phyloP scores from a whole-genome alignment of 2,888 invertebrate genomes.

The Hesperia comma region DNA sequence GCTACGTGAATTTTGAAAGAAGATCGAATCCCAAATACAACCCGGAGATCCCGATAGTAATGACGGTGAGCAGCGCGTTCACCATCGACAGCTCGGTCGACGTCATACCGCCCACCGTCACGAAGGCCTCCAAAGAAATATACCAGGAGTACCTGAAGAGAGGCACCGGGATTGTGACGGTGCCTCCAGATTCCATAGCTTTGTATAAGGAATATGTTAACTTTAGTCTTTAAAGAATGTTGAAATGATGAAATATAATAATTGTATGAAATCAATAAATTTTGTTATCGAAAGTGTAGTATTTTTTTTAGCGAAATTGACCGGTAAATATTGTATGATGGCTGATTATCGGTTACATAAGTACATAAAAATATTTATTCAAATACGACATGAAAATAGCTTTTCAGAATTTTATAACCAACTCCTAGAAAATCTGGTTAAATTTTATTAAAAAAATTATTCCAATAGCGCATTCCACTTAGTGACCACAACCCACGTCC shows the following conservation, averaged over 20 bases:
- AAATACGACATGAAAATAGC: too few species aligned
- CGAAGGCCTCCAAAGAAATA: conserved; percentile 84
- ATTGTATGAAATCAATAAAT: conserved; percentile 4
- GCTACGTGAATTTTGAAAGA: conserved; percentile 85
- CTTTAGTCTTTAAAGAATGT: conserved; percentile 51
- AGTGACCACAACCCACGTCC: too few species aligned
- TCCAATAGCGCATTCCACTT: too few species aligned
- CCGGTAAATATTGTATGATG: too few species aligned
- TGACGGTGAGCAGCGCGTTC: conserved; percentile 86
- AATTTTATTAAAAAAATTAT: too few species aligned
- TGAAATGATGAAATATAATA: conserved; percentile 5
- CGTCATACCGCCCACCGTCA: conserved; percentile 87
- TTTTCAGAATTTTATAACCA: too few species aligned
- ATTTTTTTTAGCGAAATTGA: too few species aligned
- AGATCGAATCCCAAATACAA: conserved; percentile 83
- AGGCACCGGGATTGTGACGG: conserved; percentile 79
- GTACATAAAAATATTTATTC: too few species aligned
- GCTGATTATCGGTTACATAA: too few species aligned
- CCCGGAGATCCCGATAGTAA: conserved; percentile 77
- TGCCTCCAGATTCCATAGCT: conserved; percentile 54
- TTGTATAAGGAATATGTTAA: conserved; percentile 69
- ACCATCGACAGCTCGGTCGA: conserved; percentile 85
- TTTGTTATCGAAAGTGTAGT: neutral
- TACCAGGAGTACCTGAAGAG: conserved; percentile 87
- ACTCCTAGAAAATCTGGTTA: too few species aligned